Base-by-base conservation (phyloP, 1,140 invertebrate species). In the Meloidogyne exigua region DNA sequence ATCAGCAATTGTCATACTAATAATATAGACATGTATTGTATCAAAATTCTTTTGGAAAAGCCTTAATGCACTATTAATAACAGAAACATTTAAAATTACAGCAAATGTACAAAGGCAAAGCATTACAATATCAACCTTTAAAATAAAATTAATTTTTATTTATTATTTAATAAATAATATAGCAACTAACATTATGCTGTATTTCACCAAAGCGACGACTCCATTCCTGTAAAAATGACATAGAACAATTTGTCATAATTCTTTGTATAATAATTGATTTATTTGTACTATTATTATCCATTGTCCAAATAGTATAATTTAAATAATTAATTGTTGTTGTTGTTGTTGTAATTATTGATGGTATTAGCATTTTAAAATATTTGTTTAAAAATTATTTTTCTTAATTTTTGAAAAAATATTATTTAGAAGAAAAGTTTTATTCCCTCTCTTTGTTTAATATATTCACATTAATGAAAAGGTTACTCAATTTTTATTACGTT, bases 1-100 rank as follows among this genome's bases (percentile, higher is more conserved):
- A 64, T 73, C 72, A 39, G 39, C 72, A 36, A 64, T 65, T 13
- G 72, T 73, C 72, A 73, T 73, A 65, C 72, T 73, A 65, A 73
- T 73, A 23, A 73, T 73, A 21, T 73, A 73, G 12, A 73, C 18
- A 21, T 73, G 72, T 42, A 73, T 73, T 57, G 72, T 73, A 49
- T 73, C 72, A 21, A 62, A 36, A 21, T 73, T 73, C 39, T n/a
- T 23, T n/a, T 32, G 57, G 15, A 23, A 57, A 32, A 73, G 68
- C 5, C 39, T 36, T 26, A 25, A 18, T 18, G 68, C 28, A 44
- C 68, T 57, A 39, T 57, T 32, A n/a, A 70, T 39, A 23, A 70
- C 68, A 25, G 62, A 70, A 70, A 70, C 18, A 44, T 70, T 70
- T 39, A 62, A 44, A 23, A 70, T n/a, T 2, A 70, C 18, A 9